Base-by-base conservation (phyloP, 1,140 invertebrate species). In the Drosophila yakuba region DNA sequence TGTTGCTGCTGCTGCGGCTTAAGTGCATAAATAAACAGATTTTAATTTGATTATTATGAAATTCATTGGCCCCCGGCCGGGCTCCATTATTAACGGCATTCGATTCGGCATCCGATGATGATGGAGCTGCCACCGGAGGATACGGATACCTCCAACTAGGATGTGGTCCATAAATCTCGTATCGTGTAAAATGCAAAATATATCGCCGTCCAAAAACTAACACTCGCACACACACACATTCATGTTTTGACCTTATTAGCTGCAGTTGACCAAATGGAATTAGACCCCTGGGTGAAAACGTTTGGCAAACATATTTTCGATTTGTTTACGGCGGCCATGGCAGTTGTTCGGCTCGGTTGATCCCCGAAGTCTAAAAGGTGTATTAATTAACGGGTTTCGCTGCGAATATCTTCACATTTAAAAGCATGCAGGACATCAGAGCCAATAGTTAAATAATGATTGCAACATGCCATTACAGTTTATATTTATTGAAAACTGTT, bases 191-290 rank as follows among this genome's bases (percentile, higher is more conserved):
- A 77, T 84, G 80, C 56, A 47, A 76, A 64, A 56, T 80, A 63
- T 64, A 63, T 64, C 64, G 48, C 67, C 59, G 61, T 54, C 50
- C 51, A 56, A 54, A 51, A 48, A 44, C 66, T 6, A 44, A 14
- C 39, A 45, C 59, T 39, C 66, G 47, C 52, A 62, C n/a, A 67
- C 52, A 62, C 17, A 43, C 38, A 39, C 38, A 14, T 14, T 14
- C 38, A 1, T 4, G 10, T n/a, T 45, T 50, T 57, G 75, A 58
- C 67, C 67, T 76, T 77, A 77, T 77, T 75, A 86, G 81, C 77
- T 78, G 79, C 71, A 80, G 77, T 74, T 84, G 57, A 63, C 48
- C 62, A 76, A 82, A 86, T 82, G 78, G 74, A 86, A 86, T 86
- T 86, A 88, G 82, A 78, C 82, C 82, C 83, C 57, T 61, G 82